phyloP scores from a whole-genome alignment of 2,888 invertebrate genomes.

The Ochlodes sylvanus region DNA sequence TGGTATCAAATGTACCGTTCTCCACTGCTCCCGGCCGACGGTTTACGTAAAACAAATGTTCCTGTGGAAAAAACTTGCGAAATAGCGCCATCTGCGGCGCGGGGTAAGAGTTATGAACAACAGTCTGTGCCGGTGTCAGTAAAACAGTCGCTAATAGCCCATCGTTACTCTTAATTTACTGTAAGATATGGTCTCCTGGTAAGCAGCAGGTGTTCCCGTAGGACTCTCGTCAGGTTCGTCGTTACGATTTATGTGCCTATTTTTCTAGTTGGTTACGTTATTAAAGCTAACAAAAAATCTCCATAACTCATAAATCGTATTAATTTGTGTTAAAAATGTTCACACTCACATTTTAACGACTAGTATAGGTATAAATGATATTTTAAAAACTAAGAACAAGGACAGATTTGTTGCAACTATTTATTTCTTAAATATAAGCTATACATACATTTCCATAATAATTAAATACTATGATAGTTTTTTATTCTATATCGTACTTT shows the following conservation, averaged over 20 bases:
- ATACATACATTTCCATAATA: no score
- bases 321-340: no score
- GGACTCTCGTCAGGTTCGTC: slow-evolving; percentile 44
- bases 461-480: no score
- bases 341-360: no score
- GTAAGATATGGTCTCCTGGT: slow-evolving; percentile 39
- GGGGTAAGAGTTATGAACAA: slow-evolving; percentile 58
- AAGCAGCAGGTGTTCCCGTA: slow-evolving; percentile 40
- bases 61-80: slow-evolving; percentile 16
- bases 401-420: no score
- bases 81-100: slow-evolving; percentile 48
- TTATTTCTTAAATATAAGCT: no score
- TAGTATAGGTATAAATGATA: no score
- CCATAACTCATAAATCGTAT: no score
- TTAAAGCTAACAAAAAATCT: no score
- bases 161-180: slow-evolving; percentile 63
- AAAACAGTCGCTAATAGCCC: slow-evolving; percentile 62
- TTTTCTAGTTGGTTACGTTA: no score
- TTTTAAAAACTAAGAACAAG: no score
- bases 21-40: background rate
- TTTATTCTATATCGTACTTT: no score
- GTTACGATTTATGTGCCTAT: background rate
- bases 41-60: slow-evolving; percentile 16
- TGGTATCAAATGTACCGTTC: slow-evolving; percentile 11
- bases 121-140: slow-evolving; percentile 57